Conservation (phyloP, 1,140 invertebrate species). For the Venustaconcha ellipsiformis region DNA sequence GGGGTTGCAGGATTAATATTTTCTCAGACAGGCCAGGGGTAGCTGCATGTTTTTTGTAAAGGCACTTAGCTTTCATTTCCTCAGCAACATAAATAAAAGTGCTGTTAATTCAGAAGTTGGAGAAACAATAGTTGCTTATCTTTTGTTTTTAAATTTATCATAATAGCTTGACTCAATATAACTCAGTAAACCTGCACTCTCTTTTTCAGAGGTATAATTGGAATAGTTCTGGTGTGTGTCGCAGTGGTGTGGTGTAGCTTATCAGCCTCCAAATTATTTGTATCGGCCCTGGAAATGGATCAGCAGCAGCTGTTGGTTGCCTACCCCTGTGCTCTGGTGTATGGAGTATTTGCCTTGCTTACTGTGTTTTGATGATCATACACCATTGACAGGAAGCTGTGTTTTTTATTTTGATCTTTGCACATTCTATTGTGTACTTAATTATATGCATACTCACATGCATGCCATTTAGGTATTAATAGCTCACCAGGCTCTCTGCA, state of each 20-base stretch:
- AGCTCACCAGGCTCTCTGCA: no score
- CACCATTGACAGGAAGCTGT: background rate
- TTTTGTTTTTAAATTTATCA: background rate
- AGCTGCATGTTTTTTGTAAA: background rate
- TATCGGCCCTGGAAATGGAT: slow-evolving; percentile 89
- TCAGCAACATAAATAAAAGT: background rate
- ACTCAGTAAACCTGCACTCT: background rate
- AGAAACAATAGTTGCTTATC: background rate
- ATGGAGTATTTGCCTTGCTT: slow-evolving; percentile 94
- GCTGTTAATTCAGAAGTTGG: background rate
- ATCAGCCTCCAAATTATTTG: slow-evolving; percentile 94
- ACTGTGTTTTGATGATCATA: slow-evolving; percentile 81
- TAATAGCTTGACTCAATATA: no score
- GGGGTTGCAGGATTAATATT: background rate
- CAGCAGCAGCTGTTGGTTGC: slow-evolving; percentile 90
- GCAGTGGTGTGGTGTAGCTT: slow-evolving; percentile 91
- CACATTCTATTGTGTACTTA: no score
- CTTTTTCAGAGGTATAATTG: slow-evolving; percentile 75
- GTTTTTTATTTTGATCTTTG: no score
- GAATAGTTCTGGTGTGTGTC: slow-evolving; percentile 79
- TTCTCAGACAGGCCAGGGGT: no score
- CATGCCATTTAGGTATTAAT: no score
- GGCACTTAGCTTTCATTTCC: background rate
- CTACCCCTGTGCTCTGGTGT: slow-evolving; percentile 95
- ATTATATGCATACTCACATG: no score